Conservation (phyloP, 2,888 invertebrate genomes). For the Dioctria rufipes region DNA sequence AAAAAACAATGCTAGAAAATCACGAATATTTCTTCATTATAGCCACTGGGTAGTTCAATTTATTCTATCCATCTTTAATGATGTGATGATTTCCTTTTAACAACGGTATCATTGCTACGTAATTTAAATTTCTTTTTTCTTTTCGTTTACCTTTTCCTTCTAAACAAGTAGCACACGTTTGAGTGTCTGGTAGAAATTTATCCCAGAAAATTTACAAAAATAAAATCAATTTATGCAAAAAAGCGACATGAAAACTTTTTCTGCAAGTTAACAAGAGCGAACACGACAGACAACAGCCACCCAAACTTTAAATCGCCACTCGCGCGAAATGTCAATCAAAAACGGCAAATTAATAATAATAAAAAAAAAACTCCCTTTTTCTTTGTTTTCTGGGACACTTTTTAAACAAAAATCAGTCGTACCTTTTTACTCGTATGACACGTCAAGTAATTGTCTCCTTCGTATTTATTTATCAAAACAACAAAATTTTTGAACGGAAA, state of each 20-base stretch:
- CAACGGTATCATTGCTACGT: too few relatives aligned
- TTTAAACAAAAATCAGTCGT: neutral
- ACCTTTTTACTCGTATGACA: conserved; percentile 13
- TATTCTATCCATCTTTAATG: too few relatives aligned
- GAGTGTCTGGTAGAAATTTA: neutral
- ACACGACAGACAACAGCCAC: neutral
- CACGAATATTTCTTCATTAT: too few relatives aligned
- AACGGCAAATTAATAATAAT: neutral
- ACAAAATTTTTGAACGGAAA: too few relatives aligned
- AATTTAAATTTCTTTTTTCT: too few relatives aligned
- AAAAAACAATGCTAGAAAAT: too few relatives aligned
- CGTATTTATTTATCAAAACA: neutral
- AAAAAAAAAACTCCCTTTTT: conserved; percentile 14
- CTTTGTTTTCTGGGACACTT: conserved; percentile 28
- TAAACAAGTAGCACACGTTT: too few relatives aligned
- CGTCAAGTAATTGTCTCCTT: neutral
- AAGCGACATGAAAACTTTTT: neutral
- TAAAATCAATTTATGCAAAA: neutral
- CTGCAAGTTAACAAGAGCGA: conserved; percentile 4
- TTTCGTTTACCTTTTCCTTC: too few relatives aligned
- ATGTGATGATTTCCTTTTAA: too few relatives aligned
- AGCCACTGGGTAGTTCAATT: too few relatives aligned
- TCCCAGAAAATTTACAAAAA: neutral
- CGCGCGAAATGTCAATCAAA: conserved; percentile 36
- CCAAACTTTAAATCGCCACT: neutral